Conservation (phyloP, 2,888 invertebrate species). For the Gnatocerus cornutus region DNA sequence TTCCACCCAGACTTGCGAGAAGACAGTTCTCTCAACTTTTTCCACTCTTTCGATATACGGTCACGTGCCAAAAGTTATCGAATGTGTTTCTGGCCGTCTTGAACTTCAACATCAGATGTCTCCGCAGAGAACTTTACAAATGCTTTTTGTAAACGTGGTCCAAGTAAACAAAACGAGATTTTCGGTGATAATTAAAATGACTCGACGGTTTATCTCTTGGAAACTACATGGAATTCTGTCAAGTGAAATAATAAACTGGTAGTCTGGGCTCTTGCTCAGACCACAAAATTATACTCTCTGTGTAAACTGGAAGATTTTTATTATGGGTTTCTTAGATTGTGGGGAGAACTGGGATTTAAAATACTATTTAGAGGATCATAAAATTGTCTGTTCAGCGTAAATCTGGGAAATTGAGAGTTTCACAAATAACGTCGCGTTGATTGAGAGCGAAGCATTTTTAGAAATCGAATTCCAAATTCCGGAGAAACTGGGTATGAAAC, state of each 20-base stretch:
- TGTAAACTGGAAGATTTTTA: constrained; percentile 7
- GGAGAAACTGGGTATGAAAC: too few relatives aligned
- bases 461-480: too few relatives aligned
- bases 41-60: constrained; percentile 26
- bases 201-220: background rate
- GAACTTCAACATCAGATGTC: constrained; percentile 25
- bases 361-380: constrained; percentile 7
- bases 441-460: too few relatives aligned
- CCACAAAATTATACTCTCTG: background rate
- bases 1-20: constrained; percentile 16
- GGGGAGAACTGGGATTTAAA: background rate
- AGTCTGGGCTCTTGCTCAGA: background rate
- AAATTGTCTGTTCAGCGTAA: background rate
- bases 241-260: constrained; percentile 8
- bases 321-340: constrained; percentile 7
- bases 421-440: too few relatives aligned
- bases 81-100: constrained; percentile 24
- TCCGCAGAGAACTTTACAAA: background rate
- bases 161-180: too few relatives aligned
- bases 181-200: background rate
- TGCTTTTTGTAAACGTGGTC: background rate
- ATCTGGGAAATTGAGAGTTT: background rate
- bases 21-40: constrained; percentile 29
- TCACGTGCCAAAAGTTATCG: constrained; percentile 36
- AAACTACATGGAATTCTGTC: background rate